These are phyloP conservation scores for Dolichallabes microphthalmus DNA, from an alignment of 2,113 vertebrate genomes.

Conservation along the genomic window DNA sequence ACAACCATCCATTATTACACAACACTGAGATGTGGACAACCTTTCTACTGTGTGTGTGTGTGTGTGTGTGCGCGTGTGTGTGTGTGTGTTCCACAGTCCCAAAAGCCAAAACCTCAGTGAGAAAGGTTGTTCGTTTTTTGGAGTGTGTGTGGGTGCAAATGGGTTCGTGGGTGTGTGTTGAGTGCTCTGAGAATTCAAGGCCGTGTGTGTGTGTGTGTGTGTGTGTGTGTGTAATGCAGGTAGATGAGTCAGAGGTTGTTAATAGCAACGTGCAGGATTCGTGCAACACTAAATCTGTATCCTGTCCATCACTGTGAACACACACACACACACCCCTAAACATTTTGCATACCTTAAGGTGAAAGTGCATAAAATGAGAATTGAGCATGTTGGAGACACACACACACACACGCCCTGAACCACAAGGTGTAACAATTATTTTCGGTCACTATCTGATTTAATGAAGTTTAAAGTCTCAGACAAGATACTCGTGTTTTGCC, in stretches of 20 bases:
- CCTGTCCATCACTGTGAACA: slow-evolving; percentile 43
- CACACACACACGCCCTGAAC: too few relatives aligned
- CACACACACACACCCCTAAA: slow-evolving; percentile 13
- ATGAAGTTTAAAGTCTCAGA: too few relatives aligned
- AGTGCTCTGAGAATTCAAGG: slow-evolving; percentile 31
- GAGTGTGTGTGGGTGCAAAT: slow-evolving; percentile 35
- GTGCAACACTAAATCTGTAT: slow-evolving; percentile 43
- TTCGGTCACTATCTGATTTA: too few relatives aligned
- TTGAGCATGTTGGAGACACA: background rate
- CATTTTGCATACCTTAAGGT: slow-evolving; percentile 39
- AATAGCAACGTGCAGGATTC: slow-evolving; percentile 50
- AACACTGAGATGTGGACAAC: background rate
- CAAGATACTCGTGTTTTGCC: too few relatives aligned
- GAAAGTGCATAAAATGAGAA: background rate
- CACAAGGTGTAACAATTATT: too few relatives aligned
- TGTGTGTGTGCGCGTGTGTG: slow-evolving; percentile 9
- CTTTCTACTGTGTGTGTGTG: background rate
- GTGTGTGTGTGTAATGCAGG: slow-evolving; percentile 16
- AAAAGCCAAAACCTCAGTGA: slow-evolving; percentile 15
- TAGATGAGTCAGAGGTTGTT: slow-evolving; percentile 52
- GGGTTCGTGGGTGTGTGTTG: slow-evolving; percentile 30
- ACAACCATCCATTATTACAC: slow-evolving; percentile 9
- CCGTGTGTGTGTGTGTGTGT: background rate
- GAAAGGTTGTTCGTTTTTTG: slow-evolving; percentile 11
- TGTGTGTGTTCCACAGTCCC: background rate